Percentiles rank a stretch among this genome's conserved stretches.
Conservation (phyloP, 1,140 invertebrate genomes). For the Hyles vespertilio region DNA sequence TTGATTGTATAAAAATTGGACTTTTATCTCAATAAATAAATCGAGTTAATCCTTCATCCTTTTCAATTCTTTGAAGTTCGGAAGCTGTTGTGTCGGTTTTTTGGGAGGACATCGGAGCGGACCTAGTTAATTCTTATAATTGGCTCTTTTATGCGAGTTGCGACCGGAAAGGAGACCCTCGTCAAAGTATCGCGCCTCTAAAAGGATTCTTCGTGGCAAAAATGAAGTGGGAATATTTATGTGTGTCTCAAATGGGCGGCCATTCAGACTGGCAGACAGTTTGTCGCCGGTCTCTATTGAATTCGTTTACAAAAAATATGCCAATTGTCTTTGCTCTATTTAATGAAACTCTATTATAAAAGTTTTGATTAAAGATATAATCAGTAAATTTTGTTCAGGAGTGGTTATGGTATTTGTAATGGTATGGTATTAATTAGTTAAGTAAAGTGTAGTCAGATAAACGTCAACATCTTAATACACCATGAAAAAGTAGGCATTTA, state of each 20-base stretch:
- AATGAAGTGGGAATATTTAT: constrained; percentile 36
- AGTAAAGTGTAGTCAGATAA: too few species aligned
- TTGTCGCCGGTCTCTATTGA: constrained; percentile 35
- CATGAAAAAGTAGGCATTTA: too few species aligned
- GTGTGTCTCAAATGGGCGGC: constrained; percentile 20
- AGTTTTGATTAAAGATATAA: too few species aligned
- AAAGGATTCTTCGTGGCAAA: constrained; percentile 59
- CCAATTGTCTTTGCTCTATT: too few species aligned
- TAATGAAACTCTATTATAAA: too few species aligned
- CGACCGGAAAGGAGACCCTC: constrained; percentile 64
- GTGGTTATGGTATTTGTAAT: too few species aligned
- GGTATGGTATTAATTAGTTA: too few species aligned
- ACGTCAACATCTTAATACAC: too few species aligned
- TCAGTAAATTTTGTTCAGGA: too few species aligned
- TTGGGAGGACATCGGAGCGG: constrained; percentile 34
- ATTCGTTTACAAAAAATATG: too few species aligned
- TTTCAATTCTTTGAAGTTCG: constrained; percentile 64
- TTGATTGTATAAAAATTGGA: constrained; percentile 10
- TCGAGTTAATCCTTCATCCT: constrained; percentile 53
- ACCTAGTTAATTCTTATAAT: constrained; percentile 58
- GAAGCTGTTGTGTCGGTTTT: constrained; percentile 49
- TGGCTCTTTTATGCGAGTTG: constrained; percentile 51
- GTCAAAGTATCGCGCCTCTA: constrained; percentile 49
- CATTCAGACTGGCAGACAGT: constrained; percentile 47
- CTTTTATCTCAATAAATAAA: constrained; percentile 34